Evolutionary conservation across 2,113 vertebrate genomes (phyloP).

Genomic region (Glareola pratincola): DNA sequence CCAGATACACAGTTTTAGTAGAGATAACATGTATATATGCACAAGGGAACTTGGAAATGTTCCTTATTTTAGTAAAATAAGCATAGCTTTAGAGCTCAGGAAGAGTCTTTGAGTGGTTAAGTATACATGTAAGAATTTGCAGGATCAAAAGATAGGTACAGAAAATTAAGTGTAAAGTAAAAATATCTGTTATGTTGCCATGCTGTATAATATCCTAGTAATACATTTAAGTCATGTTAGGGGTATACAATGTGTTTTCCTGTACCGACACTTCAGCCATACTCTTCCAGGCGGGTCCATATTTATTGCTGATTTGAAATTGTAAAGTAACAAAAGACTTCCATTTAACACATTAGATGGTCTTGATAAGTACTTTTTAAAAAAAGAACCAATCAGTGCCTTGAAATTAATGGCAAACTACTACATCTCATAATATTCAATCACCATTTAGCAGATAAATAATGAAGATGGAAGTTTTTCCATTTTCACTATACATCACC

Average conservation of each 20-base stretch:
- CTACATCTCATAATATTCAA: neutral
- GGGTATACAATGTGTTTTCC: neutral
- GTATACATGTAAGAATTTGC: neutral
- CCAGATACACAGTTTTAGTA: rapidly evolving
- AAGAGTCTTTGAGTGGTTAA: neutral
- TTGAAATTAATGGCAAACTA: neutral
- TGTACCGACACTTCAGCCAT: neutral
- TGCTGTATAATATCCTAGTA: neutral
- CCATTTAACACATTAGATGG: neutral
- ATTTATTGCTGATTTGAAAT: neutral
- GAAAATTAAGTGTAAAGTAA: neutral
- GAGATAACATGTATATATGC: neutral
- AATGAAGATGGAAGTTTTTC: conserved; percentile 22
- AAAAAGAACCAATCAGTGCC: neutral
- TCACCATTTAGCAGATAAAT: conserved; percentile 20
- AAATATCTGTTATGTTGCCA: neutral
- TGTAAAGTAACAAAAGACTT: neutral
- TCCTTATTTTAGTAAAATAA: neutral
- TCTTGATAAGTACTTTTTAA: neutral
- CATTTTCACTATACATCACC: neutral
- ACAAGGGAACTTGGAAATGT: neutral
- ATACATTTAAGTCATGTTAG: neutral
- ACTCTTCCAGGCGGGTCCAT: neutral
- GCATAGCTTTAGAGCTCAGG: neutral
- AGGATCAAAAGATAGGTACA: neutral